Percentiles rank a stretch among this genome's conserved stretches.
phyloP scores from a whole-genome alignment of 2,113 vertebrate genomes.

The Erpornis zantholeuca region DNA sequence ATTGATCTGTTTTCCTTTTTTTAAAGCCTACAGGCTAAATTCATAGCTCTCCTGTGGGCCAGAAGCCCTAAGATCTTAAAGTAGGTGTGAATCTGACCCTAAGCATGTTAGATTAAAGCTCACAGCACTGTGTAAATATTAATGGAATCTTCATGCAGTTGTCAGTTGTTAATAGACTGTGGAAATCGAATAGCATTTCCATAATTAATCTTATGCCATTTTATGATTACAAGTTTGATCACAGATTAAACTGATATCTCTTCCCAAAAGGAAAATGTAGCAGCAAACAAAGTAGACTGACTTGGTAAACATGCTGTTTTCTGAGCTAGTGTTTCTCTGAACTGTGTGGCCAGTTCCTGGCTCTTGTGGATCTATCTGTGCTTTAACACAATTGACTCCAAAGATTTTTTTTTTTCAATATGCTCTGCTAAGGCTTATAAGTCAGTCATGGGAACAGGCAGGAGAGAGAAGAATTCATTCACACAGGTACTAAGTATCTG shows the following conservation, averaged over 20 bases:
- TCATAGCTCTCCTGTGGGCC: background rate
- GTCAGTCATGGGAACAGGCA: background rate
- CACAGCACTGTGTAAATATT: conserved; percentile 43
- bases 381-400: background rate
- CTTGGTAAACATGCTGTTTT: background rate
- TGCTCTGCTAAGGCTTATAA: background rate
- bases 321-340: background rate
- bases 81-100: background rate
- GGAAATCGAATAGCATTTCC: conserved; percentile 67
- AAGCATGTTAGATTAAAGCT: conserved; percentile 3
- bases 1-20: background rate
- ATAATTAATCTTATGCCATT: conserved; percentile 68
- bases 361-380: background rate
- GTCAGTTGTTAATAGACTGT: conserved; percentile 64
- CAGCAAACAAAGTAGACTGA: background rate
- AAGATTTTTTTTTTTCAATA: background rate
- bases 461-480: background rate
- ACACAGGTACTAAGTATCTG: background rate
- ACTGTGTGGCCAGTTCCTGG: background rate
- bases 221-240: conserved; percentile 71
- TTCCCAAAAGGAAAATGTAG: conserved; percentile 17
- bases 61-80: background rate
- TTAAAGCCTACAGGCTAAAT: background rate
- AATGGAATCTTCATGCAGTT: conserved; percentile 53
- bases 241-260: conserved; percentile 41